Evolutionary conservation across 2,888 invertebrate genomes (phyloP).

Genomic region (Fissipunctia ypsillon): DNA sequence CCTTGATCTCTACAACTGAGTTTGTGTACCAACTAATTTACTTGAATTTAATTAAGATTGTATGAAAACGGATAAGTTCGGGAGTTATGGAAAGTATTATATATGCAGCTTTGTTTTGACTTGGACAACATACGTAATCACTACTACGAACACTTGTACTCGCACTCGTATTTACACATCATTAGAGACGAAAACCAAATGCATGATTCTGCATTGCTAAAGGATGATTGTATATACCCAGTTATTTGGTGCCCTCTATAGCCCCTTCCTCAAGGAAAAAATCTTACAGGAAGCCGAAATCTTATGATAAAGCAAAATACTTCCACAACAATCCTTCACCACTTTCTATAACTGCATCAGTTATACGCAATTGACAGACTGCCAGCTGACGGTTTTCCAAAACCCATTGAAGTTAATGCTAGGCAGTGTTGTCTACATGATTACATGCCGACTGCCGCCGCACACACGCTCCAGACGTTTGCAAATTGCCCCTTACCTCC

Average conservation of each 20-base stretch:
- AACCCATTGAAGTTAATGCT: conserved; percentile 66
- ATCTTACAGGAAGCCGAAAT: neutral
- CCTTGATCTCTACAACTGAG: conserved; percentile 77
- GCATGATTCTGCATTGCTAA: neutral
- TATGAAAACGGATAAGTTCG: conserved; percentile 57
- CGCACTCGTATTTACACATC: no score
- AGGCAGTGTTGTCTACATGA: conserved; percentile 65
- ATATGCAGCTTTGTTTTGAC: conserved; percentile 32
- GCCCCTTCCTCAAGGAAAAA: neutral
- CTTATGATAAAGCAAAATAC: conserved; percentile 13
- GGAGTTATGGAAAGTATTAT: conserved; percentile 50
- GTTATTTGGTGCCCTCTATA: neutral
- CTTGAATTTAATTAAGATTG: conserved; percentile 74
- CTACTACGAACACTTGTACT: no score
- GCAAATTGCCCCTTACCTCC: conserved; percentile 72
- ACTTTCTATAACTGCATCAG: conserved; percentile 47
- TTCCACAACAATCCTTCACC: conserved; percentile 13
- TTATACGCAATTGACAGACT: conserved; percentile 52
- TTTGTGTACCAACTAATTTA: conserved; percentile 78
- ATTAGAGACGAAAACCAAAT: neutral
- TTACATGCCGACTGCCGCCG: conserved; percentile 67
- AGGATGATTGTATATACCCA: neutral
- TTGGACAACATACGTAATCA: neutral
- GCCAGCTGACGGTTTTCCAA: conserved; percentile 73
- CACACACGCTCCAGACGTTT: conserved; percentile 65